phyloP scores from a whole-genome alignment of 2,888 invertebrate genomes.

The Hybos culiciformis region DNA sequence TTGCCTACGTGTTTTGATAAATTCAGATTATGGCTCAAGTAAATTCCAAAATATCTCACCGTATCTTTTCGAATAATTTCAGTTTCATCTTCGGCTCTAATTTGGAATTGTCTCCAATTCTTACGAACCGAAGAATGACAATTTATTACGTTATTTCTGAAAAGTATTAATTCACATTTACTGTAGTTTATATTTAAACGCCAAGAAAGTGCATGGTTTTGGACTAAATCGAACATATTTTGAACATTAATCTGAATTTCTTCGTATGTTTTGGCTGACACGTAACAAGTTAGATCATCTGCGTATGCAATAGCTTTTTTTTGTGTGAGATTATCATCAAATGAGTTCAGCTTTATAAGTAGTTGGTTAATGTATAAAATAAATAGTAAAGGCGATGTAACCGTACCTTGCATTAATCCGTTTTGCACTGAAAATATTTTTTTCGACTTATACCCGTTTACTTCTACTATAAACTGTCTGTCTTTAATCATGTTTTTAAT shows the following conservation, averaged over 20 bases:
- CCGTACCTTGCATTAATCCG: background rate
- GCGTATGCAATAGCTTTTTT: background rate
- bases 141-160: background rate
- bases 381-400: background rate
- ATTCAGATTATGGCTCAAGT: background rate
- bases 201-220: background rate
- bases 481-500: background rate
- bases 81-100: background rate
- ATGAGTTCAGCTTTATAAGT: background rate
- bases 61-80: background rate
- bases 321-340: too few relatives aligned
- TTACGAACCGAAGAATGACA: background rate
- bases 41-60: background rate
- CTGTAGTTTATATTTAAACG: background rate
- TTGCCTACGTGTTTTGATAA: background rate
- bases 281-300: background rate
- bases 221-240: background rate
- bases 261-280: background rate
- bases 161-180: background rate
- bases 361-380: background rate
- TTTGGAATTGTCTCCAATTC: background rate
- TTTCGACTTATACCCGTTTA: background rate
- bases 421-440: background rate
- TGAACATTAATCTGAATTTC: background rate
- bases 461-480: background rate